Evolutionary conservation across 53 echinoderm and acorn worm genomes (phyloP), one percentile per base, ranked within the genome.

Genomic region (Holothuria leucospilota): DNA sequence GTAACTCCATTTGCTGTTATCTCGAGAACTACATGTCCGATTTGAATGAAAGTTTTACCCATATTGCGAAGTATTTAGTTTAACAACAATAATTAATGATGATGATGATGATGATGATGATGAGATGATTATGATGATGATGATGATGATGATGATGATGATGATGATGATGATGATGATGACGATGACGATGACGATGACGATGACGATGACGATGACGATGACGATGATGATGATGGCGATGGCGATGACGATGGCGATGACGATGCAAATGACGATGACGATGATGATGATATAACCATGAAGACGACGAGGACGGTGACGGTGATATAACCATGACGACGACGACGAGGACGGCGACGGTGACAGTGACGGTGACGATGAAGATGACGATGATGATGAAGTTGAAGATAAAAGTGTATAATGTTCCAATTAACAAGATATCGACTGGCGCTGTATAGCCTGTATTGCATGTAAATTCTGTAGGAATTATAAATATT

Each of bases 311-410:
- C 13, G 13, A 60, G 20, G 13, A 60, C 13, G 20, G 13, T 15
- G 20, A 15, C 13, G 20, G 13, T 15, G 20, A 15, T 15, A 60
- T 60, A 60, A 60, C 20, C 14, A 60, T 60, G 61, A 60, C 20
- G 61, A 60, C 20, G 61, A 60, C 20, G 61, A 60, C 20, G 61
- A 60, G 13, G 61, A 60, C 20, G 61, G 20, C 20, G 61, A 60
- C 20, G 61, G 20, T 60, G 61, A 60, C 20, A 20, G 20, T 60
- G 61, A 60, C 20, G 61, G 20, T 60, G 61, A 60, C 20, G 61
- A 60, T 60, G 61, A 60, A 15, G 61, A 60, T 60, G 61, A 60
- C 20, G 61, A 60, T 60, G 61, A 60, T 60, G 61, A 60, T 60
- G 61, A 60, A 15, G 61, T 15, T 60, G 61, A 60, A 15, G 61